phyloP scores from a whole-genome alignment of 2,797 vertebrate species.

The Sphenodon punctatus region DNA sequence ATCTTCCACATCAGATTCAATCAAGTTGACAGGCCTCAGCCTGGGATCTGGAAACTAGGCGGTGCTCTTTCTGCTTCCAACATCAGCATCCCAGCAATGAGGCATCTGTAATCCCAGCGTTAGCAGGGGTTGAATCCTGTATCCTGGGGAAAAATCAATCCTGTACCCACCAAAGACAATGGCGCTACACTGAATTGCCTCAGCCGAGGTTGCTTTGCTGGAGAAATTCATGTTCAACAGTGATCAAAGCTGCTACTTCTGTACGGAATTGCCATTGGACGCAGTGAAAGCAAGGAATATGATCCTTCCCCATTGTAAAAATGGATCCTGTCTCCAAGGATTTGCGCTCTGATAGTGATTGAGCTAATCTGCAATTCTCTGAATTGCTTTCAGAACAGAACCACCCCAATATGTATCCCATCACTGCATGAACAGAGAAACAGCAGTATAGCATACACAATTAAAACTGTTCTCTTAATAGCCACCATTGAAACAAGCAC shows the following conservation, averaged over 20 bases:
- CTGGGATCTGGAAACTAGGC: background rate
- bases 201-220: rapidly evolving
- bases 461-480: background rate
- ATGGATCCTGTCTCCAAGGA: too few relatives aligned
- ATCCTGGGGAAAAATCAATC: too few relatives aligned
- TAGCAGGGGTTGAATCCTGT: too few relatives aligned
- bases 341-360: background rate
- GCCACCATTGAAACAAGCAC: background rate
- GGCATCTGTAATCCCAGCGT: background rate
- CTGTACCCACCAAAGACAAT: too few relatives aligned
- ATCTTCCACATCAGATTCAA: background rate
- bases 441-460: background rate
- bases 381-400: background rate
- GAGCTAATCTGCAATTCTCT: background rate
- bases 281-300: background rate
- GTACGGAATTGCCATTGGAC: background rate
- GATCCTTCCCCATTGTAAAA: background rate
- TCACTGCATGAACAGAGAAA: too few relatives aligned
- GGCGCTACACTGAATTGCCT: too few relatives aligned
- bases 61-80: background rate
- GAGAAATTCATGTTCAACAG: background rate
- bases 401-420: too few relatives aligned
- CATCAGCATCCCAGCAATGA: background rate
- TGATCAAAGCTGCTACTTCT: background rate
- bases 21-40: background rate